Evolutionary conservation across 2,113 vertebrate species (phyloP), one percentile per base, ranked within the genome.

Genomic region (Myxocyprinus asiaticus): DNA sequence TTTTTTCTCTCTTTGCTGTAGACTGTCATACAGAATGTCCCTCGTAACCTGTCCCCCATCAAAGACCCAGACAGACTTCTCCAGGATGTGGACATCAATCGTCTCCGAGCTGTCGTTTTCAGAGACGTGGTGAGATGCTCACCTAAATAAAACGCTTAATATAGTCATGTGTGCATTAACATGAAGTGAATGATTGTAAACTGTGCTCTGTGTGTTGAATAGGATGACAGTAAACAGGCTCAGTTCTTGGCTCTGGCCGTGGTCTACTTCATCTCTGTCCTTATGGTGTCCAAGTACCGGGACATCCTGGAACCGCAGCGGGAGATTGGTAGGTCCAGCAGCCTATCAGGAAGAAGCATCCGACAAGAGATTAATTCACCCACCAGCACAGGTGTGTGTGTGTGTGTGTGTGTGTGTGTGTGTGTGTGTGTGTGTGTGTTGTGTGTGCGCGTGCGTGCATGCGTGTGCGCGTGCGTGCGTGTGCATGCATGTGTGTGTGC

Each of bases 241-340:
- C 97, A 99, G 83, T 99, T 99, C 88, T 92, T 99, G 83, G 98
- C 98, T 44, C 91, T 98, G 89, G 98, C 98, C 0, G 98, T 99
- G 2, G 97, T 99, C 77, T 99, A 99, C 92, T 99, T 99, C 85
- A 99, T 99, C 86, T 99, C 98, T 0, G 98, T 99, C 77, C 93
- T 99, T 80, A 99, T 99, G 98, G 98, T 99, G 9, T 99, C 98
- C 43, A 99, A 99, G 87, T 99, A 99, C 87, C 96, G 98, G 0
- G 98, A 99, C 88, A 99, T 99, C 81, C 87, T 99, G 84, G 98
- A 99, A 81, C 98, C 97, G 14, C 98, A 99, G 87, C 90, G 98
- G 70, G 98, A 99, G 91, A 96, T 97, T 12, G 93, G 93, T 22
- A 93, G 96, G 82, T 95, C 95, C 85, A 97, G 95, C 87, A 96